Evolutionary conservation across 2,797 vertebrate species (phyloP), one percentile per base, ranked within the genome.

Genomic region (Brachyrhaphis roseni): DNA sequence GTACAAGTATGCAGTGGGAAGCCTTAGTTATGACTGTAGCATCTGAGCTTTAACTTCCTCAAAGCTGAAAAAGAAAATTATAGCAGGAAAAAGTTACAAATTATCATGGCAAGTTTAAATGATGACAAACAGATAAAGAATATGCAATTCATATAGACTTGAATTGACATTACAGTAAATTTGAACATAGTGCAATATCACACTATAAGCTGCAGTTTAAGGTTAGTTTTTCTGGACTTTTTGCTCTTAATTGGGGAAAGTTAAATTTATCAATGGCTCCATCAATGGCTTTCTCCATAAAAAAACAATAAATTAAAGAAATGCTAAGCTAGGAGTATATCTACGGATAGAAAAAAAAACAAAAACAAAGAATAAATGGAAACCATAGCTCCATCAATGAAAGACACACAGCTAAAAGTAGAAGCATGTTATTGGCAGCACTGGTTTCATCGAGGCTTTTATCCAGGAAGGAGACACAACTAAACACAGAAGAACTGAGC

Each of bases 1-100:
- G 79, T 62, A 74, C 78, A 59, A 87, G 78, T n/a, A 28, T 78
- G 70, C 72, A 71, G 41, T 28, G 34, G 47, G 77, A 84, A 36
- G 34, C 8, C 5, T 55, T 79, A 78, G 81, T 84, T 72, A 75
- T 79, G n/a, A 75, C 82, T 75, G 74, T 84, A 75, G 81, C 36
- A 57, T 68, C 20, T 68, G 64, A 39, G 36, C 64, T 23, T 11
- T 41, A 41, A 68, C 20, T 41, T 66, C 16, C 26, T 57, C n/a
- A 57, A 28, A 57, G 11, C 26, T 57, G n/a, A 66, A 66, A 66
- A 34, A 31, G 55, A 62, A 57, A 31, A 59, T 59, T 6, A 59
- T 16, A 59, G 57, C 28, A 15, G n/a, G 12, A 6, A 31, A 53
- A 59, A 31, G 57, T 59, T 5, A 59, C 13, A 59, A 59, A 59